A percentile compares a stretch with the other conserved stretches of the same genome.
phyloP scores from a whole-genome alignment of 1,140 invertebrate genomes.

The Camponotus vicinus region DNA sequence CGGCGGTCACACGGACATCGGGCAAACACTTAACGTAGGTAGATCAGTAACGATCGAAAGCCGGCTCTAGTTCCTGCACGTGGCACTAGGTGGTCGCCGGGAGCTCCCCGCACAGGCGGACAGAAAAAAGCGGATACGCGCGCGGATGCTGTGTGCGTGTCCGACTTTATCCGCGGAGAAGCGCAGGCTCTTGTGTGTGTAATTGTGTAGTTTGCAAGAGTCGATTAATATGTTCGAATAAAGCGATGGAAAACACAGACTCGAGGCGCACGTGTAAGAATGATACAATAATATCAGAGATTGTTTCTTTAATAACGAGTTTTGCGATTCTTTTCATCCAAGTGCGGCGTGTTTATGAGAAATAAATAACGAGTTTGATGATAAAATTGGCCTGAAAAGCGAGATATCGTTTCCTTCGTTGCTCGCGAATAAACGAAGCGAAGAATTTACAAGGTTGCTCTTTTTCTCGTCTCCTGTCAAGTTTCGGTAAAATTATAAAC shows the following conservation, averaged over 20 bases:
- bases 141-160: conserved; percentile 49
- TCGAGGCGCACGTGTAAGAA: no score
- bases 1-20: conserved; percentile 64
- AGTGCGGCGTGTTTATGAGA: background rate
- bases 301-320: background rate
- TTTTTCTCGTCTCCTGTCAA: background rate
- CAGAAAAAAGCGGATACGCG: conserved; percentile 61
- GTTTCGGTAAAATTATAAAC: conserved; percentile 12
- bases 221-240: background rate
- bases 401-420: conserved; percentile 1
- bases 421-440: conserved; percentile 7
- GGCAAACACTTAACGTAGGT: conserved; percentile 76
- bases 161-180: conserved; percentile 61
- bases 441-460: background rate
- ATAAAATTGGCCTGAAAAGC: background rate
- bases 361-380: background rate
- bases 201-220: background rate
- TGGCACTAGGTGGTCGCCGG: conserved; percentile 76
- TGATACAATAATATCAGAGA: no score
- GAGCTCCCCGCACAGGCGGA: conserved; percentile 50
- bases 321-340: background rate
- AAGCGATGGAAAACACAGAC: background rate
- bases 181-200: background rate
- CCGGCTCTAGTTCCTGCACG: conserved; percentile 73
- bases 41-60: conserved; percentile 79